A percentile compares a stretch with the other conserved stretches of the same genome.
Conservation (phyloP, 2,797 vertebrate species). For the Takifugu rubripes region DNA sequence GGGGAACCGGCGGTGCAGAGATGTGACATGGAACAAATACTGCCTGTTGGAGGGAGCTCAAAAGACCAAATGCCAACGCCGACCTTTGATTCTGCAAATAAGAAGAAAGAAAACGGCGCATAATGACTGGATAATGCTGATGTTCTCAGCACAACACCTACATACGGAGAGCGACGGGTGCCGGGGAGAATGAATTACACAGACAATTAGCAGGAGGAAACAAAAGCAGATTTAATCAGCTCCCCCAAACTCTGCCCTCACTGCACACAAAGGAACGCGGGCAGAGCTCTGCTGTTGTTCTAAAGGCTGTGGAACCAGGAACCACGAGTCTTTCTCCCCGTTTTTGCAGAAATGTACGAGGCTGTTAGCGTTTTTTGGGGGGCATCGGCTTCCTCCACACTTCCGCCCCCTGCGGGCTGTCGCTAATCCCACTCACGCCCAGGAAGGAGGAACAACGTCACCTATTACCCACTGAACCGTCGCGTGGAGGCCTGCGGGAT, state of each 20-base stretch:
- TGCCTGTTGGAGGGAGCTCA: neutral
- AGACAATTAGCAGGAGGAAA: conserved; percentile 25
- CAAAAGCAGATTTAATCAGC: conserved; percentile 27
- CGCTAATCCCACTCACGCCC: conserved; percentile 23
- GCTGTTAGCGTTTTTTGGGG: conserved; percentile 3
- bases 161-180: neutral
- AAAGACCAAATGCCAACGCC: neutral
- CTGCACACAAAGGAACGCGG: conserved; percentile 7
- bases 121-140: conserved; percentile 3
- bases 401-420: conserved; percentile 28
- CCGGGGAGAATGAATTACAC: conserved; percentile 29
- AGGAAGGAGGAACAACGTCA: conserved; percentile 48
- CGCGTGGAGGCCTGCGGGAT: conserved; percentile 47
- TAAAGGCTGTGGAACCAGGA: conserved; percentile 5
- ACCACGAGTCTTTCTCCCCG: neutral
- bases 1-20: conserved; percentile 1
- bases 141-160: conserved; percentile 18
- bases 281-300: neutral
- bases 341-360: neutral
- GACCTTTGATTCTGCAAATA: neutral
- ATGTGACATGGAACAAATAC: conserved; percentile 3
- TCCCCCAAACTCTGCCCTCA: conserved; percentile 1
- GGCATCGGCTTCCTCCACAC: conserved; percentile 22
- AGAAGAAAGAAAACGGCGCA: neutral
- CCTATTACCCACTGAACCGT: conserved; percentile 50